Evolutionary conservation across 2,888 invertebrate genomes (phyloP), one percentile per base, ranked within the genome.

Genomic region (Dryococelus australis): DNA sequence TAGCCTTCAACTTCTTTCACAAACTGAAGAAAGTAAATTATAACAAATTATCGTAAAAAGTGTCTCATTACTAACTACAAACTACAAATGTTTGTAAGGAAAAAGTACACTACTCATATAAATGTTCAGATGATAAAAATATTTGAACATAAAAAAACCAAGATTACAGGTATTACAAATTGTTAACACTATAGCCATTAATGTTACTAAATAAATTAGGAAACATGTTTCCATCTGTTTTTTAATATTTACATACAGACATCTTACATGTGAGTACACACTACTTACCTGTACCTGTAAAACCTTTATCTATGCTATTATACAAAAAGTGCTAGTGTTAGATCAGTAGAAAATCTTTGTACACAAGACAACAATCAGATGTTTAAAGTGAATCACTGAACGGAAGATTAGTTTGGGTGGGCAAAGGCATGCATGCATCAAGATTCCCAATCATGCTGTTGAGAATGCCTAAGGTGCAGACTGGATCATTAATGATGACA

Each of bases 391-490:
- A 83, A 83, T 35, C 35, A 83, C 43, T 35, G 43, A 35, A 83
- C 28, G 83, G 83, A 83, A 83, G 83, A 28, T 83, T 83, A 83
- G 83, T 83, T 83, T 16, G 43, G 43, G 43, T 16, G n/a, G 43
- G 43, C 83, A 83, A 83, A 35, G 83, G 83, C 83, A 83, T 83
- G 83, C 83, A 83, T 83, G 83, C 83, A 83, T 83, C 26, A 83
- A 83, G 83, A 83, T 83, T 83, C 83, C 16, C 65, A 65, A 65
- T 65, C 65, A 65, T 65, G 65, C 65, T 65, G 65, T 65, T 65
- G 65, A 65, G 65, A 65, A 65, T 65, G 65, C 20, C 8, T 16
- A 65, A 65, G n/a, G 65, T 65, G 65, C n/a, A 65, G 16, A 65
- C n/a, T 65, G n/a, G 65, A 65, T 65, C 16, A 24, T 65, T 65